Evolutionary conservation across 2,888 invertebrate genomes (phyloP).

Genomic region (Antitype chi): DNA sequence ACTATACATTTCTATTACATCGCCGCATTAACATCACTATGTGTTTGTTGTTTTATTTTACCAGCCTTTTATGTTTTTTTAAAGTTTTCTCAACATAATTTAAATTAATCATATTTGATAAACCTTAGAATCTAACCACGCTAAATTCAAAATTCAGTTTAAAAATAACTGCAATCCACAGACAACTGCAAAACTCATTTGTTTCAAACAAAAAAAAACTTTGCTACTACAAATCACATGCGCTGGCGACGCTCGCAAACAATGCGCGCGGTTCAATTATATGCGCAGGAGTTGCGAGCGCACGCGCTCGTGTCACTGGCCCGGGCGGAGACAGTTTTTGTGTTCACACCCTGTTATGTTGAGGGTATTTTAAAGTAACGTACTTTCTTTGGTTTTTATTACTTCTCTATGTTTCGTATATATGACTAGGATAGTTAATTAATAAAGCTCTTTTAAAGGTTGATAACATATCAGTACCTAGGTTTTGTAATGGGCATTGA

Average conservation of each 20-base stretch:
- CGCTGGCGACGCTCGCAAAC: slow-evolving; percentile 61
- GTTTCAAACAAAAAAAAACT: slow-evolving; percentile 55
- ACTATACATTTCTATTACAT: not conserved
- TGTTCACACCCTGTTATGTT: slow-evolving; percentile 55
- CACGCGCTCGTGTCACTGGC: slow-evolving; percentile 71
- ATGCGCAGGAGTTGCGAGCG: slow-evolving; percentile 70
- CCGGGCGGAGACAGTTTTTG: slow-evolving; percentile 61
- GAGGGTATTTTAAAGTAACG: slow-evolving; percentile 28
- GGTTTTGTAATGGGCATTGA: too few species aligned
- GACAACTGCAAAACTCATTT: slow-evolving; percentile 56
- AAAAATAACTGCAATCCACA: slow-evolving; percentile 17
- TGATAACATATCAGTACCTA: too few species aligned
- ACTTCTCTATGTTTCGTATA: not conserved
- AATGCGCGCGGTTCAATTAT: slow-evolving; percentile 70
- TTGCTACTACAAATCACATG: slow-evolving; percentile 66
- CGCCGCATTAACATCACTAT: not conserved
- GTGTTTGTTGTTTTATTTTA: not conserved
- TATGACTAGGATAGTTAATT: not conserved
- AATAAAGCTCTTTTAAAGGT: not conserved
- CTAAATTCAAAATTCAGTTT: slow-evolving; percentile 15
- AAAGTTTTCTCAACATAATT: not conserved
- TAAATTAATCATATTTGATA: not conserved
- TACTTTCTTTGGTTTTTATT: not conserved
- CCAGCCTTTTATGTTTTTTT: not conserved
- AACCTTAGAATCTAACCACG: not conserved